These are phyloP conservation scores for Erebia ligea DNA, from an alignment of 2,888 invertebrate species.

Conservation along the genomic window DNA sequence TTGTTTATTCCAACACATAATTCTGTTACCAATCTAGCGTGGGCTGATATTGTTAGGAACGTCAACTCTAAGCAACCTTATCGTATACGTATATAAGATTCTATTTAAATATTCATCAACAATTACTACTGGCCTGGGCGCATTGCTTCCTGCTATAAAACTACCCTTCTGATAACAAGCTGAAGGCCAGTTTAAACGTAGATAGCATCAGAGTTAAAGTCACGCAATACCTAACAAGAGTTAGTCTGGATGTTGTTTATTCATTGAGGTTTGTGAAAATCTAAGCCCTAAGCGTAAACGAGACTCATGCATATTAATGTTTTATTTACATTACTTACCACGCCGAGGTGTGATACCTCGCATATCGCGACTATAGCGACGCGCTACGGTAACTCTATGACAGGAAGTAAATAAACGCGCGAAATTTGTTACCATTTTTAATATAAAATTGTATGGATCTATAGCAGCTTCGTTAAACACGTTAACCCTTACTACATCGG, in stretches of 20 bases:
- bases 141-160: conserved; percentile 68
- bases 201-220: conserved; percentile 61
- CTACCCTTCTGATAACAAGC: conserved; percentile 62
- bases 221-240: conserved; percentile 63
- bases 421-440: no score
- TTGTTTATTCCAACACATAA: no score
- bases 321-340: conserved; percentile 14
- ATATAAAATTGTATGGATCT: no score
- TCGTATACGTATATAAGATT: background rate
- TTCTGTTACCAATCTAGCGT: no score
- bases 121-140: conserved; percentile 52
- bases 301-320: conserved; percentile 15
- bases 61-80: conserved; percentile 7
- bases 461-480: no score
- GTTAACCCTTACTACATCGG: no score
- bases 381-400: no score
- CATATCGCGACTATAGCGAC: background rate
- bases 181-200: conserved; percentile 47
- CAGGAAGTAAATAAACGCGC: no score
- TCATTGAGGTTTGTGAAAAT: conserved; percentile 72
- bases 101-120: conserved; percentile 46
- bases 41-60: background rate
- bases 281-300: conserved; percentile 52
- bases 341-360: conserved; percentile 7
- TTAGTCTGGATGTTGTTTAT: conserved; percentile 58